These are phyloP conservation scores for Branchinecta lindahli DNA, from an alignment of 1,140 invertebrate species.

Conservation along the genomic window DNA sequence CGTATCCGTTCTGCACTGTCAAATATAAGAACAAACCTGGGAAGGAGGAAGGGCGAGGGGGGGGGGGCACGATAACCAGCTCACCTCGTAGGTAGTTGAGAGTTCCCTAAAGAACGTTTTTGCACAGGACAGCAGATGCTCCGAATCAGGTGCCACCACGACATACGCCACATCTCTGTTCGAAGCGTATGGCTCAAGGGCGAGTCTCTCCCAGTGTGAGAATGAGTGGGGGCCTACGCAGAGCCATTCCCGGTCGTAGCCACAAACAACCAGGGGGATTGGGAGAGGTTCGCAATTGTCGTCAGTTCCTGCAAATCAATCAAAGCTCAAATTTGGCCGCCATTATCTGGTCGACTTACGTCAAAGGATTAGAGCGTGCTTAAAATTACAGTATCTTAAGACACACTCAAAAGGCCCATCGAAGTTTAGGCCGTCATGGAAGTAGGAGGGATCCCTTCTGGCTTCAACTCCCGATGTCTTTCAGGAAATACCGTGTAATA, in stretches of 20 bases:
- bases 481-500: too few relatives aligned
- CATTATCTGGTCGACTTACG: not conserved
- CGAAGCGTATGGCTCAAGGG: conserved; percentile 85
- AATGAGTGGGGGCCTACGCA: conserved; percentile 80
- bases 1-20: too few relatives aligned
- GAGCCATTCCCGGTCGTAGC: conserved; percentile 88
- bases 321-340: not conserved
- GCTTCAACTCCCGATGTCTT: too few relatives aligned
- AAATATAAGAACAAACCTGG: too few relatives aligned
- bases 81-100: conserved; percentile 74
- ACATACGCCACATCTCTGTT: conserved; percentile 84
- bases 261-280: conserved; percentile 80
- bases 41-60: too few relatives aligned
- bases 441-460: too few relatives aligned
- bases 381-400: not conserved
- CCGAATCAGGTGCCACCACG: conserved; percentile 81
- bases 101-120: conserved; percentile 81
- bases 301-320: conserved; percentile 45
- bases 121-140: conserved; percentile 58
- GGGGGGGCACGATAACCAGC: conserved; percentile 15
- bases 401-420: not conserved
- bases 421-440: too few relatives aligned
- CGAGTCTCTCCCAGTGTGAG: conserved; percentile 83
- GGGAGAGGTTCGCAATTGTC: conserved; percentile 92
- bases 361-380: not conserved